Evolutionary conservation across 2,888 invertebrate genomes (phyloP), one percentile per base, ranked within the genome.

Genomic region (Torymus aiolomorphi): DNA sequence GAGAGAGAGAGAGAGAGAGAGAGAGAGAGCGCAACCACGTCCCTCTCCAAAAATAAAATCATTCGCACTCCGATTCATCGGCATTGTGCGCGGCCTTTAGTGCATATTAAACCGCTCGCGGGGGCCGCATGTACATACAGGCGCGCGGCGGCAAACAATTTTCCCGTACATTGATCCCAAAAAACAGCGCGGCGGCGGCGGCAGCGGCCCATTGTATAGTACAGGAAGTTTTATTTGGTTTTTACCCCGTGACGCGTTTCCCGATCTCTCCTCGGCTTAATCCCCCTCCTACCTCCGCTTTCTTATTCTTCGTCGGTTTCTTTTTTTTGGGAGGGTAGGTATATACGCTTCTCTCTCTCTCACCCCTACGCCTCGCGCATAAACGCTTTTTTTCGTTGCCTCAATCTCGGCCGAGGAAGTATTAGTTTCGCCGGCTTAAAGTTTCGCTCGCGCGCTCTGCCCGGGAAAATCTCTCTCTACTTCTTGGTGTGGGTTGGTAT

Each of bases 101-200:
- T 75, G 74, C 74, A 79, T 70, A 74, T 73, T 78, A 74, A 78
- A 78, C 73, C 72, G 16, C 49, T 57, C n/a, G 8, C 18, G 57
- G 42, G 42, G 42, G 42, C 42, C 42, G 11, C 49, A 51, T 49
- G 51, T 42, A n/a, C 42, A 11, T 51, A 49, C 12, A 65, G 16
- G 61, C 11, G 31, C 18, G 62, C 20, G 76, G 67, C 61, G 57
- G 59, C 62, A 54, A 59, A 76, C 80, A 73, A 80, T 80, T 80
- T 80, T 80, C 76, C 80, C 72, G 76, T 76, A 76, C 80, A 80
- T 80, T 80, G 76, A 76, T 80, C 67, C 42, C 76, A 72, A 80
- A 80, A 80, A 72, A 76, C 57, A 78, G 63, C 71, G 63, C 65
- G 31, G 24, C 65, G 13, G 20, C 13, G 13, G n/a, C 42, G 2